Evolutionary conservation across 1,140 invertebrate species (phyloP), one percentile per base, ranked within the genome.

Genomic region (Araneus ventricosus): DNA sequence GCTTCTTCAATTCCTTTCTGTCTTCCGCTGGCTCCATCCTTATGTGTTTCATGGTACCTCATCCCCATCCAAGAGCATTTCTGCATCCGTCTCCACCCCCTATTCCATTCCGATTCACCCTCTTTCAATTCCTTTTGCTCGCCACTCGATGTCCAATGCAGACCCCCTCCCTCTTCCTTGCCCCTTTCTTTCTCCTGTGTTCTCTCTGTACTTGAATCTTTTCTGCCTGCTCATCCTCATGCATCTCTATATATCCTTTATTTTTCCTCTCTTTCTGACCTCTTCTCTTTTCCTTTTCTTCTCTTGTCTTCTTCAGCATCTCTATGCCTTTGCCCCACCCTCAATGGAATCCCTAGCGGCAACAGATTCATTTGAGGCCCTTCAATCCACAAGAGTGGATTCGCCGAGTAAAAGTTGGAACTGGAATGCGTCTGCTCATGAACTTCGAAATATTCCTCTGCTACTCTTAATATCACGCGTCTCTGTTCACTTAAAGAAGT

Each of bases 291-390:
- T 34, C 30, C 41, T 45, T 82, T 82, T 82, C 79, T 82, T 82
- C 79, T 6, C 70, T 75, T 75, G 70, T 75, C 82, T 84, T 87
- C 89, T 30, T 52, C 80, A 27, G 27, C 79, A 41, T 30, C 39
- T 87, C 84, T 27, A 20, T 52, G 27, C 37, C 45, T 52, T 27
- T 7, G 10, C 8, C 84, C 79, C 52, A 8, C 63, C 57, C 91
- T 45, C 85, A 39, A 70, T 86, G 52, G 67, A 87, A 59, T 89
- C 92, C 87, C 92, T 41, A 63, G 92, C 59, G 86, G 92, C 92
- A 93, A 93, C 92, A 93, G 92, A 93, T 93, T 93, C 92, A 93
- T 93, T 93, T 93, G 87, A 93, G 63, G 86, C 86, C 86, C 79
- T 89, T 93, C 92, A 88, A 88, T 93, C 86, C 70, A 45, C 52